Conservation (phyloP, 2,113 vertebrate species). For the Columba livia region DNA sequence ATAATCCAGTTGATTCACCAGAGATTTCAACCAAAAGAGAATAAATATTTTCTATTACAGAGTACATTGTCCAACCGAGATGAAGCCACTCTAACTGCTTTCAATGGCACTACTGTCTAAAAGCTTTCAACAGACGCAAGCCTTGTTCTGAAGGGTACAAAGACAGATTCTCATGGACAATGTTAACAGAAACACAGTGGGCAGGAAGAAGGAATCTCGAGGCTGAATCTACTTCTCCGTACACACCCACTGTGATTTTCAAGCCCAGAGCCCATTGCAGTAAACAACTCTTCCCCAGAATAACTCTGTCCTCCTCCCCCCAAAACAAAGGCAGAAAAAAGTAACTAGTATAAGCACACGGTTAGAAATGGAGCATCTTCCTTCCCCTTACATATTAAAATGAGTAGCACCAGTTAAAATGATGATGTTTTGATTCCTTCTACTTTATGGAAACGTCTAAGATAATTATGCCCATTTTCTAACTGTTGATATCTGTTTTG, state of each 20-base stretch:
- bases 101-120: slow-evolving; percentile 9
- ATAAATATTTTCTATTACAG: background rate
- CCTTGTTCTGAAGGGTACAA: slow-evolving; percentile 15
- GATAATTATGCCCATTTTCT: background rate
- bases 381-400: background rate
- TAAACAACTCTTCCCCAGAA: background rate
- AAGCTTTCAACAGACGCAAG: background rate
- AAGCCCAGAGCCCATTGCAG: background rate
- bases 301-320: background rate
- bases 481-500: background rate
- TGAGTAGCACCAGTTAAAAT: background rate
- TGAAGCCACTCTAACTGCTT: background rate
- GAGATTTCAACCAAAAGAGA: background rate
- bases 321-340: background rate
- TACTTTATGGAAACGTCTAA: background rate
- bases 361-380: background rate
- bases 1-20: background rate
- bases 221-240: background rate
- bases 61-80: background rate
- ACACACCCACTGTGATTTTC: background rate
- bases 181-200: background rate
- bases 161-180: background rate
- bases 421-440: background rate
- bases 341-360: background rate
- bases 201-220: background rate